Evolutionary conservation across 2,888 invertebrate genomes (phyloP).

Genomic region (Papilio protenor): DNA sequence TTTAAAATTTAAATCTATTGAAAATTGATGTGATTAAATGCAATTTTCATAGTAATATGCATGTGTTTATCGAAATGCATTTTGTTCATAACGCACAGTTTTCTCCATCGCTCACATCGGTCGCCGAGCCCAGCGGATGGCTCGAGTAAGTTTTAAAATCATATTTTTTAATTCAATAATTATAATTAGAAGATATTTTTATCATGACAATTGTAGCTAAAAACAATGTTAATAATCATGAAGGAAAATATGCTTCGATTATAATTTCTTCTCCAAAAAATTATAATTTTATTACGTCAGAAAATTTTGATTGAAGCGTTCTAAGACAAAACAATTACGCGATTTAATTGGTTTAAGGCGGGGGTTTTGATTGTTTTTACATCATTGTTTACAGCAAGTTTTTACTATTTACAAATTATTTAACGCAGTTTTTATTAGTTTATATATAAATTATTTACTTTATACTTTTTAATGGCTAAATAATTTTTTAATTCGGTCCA

Average conservation of each 20-base stretch:
- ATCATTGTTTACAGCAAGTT: not conserved
- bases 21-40: not conserved
- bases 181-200: not conserved
- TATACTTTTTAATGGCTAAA: no score
- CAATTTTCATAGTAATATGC: not conserved
- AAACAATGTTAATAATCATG: not conserved
- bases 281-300: not conserved
- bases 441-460: not conserved
- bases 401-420: not conserved
- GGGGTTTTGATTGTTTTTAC: not conserved
- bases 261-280: not conserved
- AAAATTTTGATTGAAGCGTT: not conserved
- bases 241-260: not conserved
- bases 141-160: constrained; percentile 88
- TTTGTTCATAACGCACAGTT: constrained; percentile 86
- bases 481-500: no score
- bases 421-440: not conserved
- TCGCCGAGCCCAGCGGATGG: constrained; percentile 96
- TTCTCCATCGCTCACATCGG: constrained; percentile 94
- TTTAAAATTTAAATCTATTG: constrained; percentile 5
- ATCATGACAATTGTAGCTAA: not conserved
- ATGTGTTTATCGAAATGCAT: constrained; percentile 17
- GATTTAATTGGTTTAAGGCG: not conserved
- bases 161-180: not conserved
- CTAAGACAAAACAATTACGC: not conserved